Evolutionary conservation across 2,888 invertebrate genomes (phyloP).

Genomic region (Calephelis perditalis): DNA sequence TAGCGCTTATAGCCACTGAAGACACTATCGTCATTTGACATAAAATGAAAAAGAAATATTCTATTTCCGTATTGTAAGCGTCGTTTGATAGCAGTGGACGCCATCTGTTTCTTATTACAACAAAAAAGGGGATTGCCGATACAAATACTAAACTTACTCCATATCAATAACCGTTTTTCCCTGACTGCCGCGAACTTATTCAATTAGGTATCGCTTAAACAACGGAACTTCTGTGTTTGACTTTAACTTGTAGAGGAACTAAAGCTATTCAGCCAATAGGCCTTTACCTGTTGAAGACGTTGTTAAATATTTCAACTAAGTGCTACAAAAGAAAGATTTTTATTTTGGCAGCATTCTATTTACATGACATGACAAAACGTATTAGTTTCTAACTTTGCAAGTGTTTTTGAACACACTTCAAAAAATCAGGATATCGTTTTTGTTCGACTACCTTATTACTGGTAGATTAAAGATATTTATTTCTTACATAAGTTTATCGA

Average conservation of each 20-base stretch:
- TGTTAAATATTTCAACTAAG: too few species aligned
- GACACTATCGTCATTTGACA: too few species aligned
- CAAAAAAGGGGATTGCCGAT: slow-evolving; percentile 2
- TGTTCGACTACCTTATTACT: too few species aligned
- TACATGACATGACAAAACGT: too few species aligned
- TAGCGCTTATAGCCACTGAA: too few species aligned
- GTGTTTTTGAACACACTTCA: too few species aligned
- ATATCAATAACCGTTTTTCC: slow-evolving; percentile 9
- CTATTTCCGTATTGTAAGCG: not conserved
- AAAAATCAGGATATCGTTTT: too few species aligned
- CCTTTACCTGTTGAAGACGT: not conserved
- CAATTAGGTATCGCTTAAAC: slow-evolving; percentile 7
- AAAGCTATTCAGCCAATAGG: not conserved
- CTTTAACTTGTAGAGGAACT: not conserved
- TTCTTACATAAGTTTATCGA: too few species aligned
- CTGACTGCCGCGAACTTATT: not conserved
- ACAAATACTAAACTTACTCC: slow-evolving; percentile 2
- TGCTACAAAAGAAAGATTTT: too few species aligned
- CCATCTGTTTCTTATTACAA: slow-evolving; percentile 4
- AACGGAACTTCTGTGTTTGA: not conserved
- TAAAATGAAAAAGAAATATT: not conserved
- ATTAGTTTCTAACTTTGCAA: too few species aligned
- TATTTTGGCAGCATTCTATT: too few species aligned
- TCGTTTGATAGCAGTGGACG: not conserved
- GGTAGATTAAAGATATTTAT: too few species aligned